Evolutionary conservation across 2,797 vertebrate species (phyloP).

Genomic region (Acanthornis magna): DNA sequence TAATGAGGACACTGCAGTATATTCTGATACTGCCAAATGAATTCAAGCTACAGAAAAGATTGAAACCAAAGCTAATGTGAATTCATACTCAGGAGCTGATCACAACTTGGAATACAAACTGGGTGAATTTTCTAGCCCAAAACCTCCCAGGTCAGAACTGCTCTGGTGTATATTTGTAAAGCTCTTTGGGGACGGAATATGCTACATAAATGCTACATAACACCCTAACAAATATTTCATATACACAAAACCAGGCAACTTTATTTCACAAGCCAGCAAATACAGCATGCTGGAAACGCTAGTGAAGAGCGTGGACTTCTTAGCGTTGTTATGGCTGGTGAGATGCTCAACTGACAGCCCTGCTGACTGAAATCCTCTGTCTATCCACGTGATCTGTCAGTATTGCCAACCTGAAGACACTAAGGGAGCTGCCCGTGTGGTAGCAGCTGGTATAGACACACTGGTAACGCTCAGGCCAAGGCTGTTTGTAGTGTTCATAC

Average conservation of each 20-base stretch:
- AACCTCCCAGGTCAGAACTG: neutral
- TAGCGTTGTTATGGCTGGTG: neutral
- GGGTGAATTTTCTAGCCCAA: neutral
- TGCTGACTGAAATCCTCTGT: constrained; percentile 31
- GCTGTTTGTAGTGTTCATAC: constrained; percentile 76
- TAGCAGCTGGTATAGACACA: constrained; percentile 78
- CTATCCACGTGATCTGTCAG: constrained; percentile 13
- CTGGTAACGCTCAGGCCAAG: constrained; percentile 83
- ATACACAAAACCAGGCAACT: constrained; percentile 10
- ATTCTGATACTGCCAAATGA: neutral
- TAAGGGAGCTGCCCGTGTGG: constrained; percentile 79
- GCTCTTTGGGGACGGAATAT: neutral
- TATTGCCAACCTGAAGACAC: constrained; percentile 82
- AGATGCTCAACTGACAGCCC: constrained; percentile 21
- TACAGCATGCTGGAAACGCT: constrained; percentile 21
- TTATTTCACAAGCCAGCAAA: constrained; percentile 49
- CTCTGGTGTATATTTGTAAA: neutral
- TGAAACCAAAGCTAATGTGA: neutral
- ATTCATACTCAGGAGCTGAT: neutral
- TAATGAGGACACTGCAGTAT: neutral
- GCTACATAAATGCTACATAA: neutral
- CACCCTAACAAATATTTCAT: constrained; percentile 25
- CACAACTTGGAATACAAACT: neutral
- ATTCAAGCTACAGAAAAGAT: neutral
- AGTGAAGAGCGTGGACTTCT: neutral